Evolutionary conservation across 2,113 vertebrate genomes (phyloP).

Genomic region (Eulemur macaco): DNA sequence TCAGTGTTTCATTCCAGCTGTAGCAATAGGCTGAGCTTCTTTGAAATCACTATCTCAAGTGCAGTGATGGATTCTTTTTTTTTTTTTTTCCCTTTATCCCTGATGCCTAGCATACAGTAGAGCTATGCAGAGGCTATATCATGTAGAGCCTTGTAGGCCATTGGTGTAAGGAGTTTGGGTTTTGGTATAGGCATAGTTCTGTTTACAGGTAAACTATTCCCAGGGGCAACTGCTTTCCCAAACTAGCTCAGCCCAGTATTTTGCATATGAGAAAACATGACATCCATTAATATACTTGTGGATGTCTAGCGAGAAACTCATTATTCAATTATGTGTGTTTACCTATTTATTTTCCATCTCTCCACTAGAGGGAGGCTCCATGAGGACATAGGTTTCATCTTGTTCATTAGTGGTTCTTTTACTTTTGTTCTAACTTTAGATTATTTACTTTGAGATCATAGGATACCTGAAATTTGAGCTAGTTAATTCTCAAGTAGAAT

Average conservation of each 20-base stretch:
- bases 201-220: neutral
- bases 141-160: neutral
- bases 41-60: neutral
- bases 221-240: neutral
- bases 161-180: neutral
- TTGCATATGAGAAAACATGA: neutral
- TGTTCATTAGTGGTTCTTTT: neutral
- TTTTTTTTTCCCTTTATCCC: neutral
- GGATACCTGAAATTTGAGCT: slow-evolving; percentile 15
- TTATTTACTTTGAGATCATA: neutral
- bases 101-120: neutral
- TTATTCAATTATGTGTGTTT: neutral
- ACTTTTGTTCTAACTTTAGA: slow-evolving; percentile 34
- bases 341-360: neutral
- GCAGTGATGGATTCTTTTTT: neutral
- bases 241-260: neutral
- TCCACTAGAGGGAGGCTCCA: neutral
- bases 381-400: neutral
- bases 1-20: neutral
- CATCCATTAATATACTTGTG: neutral
- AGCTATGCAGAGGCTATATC: neutral
- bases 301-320: neutral
- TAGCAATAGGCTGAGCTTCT: neutral
- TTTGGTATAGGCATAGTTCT: neutral
- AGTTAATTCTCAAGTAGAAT: neutral